These are phyloP conservation scores for Zaprionus obscuricornis DNA, from an alignment of 2,888 invertebrate genomes.

Conservation along the genomic window DNA sequence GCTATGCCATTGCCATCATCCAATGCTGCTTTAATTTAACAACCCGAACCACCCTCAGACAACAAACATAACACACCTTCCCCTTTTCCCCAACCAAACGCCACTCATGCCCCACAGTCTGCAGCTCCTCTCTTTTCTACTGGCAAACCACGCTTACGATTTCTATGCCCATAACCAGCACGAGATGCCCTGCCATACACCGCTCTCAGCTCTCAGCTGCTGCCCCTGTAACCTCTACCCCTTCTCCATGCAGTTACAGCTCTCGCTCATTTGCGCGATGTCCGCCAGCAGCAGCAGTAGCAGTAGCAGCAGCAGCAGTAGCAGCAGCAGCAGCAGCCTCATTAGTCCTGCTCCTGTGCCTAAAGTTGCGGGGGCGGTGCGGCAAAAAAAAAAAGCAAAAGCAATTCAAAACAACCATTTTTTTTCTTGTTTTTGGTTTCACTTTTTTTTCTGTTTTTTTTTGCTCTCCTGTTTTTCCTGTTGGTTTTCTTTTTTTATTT, in stretches of 20 bases:
- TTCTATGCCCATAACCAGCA: no score
- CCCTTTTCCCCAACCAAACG: no score
- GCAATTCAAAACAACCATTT: slow-evolving; percentile 61
- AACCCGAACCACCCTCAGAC: slow-evolving; percentile 6
- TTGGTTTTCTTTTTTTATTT: slow-evolving; percentile 10
- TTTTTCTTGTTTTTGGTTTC: slow-evolving; percentile 13
- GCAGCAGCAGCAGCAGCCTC: no score
- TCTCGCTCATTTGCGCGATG: slow-evolving; percentile 52
- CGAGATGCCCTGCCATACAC: background rate
- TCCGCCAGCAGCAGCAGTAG: slow-evolving; percentile 51
- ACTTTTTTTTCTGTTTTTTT: slow-evolving; percentile 2
- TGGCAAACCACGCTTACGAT: background rate
- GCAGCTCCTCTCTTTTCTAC: no score
- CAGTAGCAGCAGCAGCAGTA: no score
- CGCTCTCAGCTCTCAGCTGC: background rate
- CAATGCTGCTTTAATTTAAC: slow-evolving; percentile 52
- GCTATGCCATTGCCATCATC: slow-evolving; percentile 9
- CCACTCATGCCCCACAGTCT: no score
- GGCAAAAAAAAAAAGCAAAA: slow-evolving; percentile 40
- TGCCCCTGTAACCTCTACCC: no score
- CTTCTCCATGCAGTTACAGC: slow-evolving; percentile 4
- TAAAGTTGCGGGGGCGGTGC: slow-evolving; percentile 52
- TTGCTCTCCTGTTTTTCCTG: background rate
- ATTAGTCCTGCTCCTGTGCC: slow-evolving; percentile 56
- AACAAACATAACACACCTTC: no score